phyloP scores from a whole-genome alignment of 1,140 invertebrate species.

The Drosophila sulfurigaster region DNA sequence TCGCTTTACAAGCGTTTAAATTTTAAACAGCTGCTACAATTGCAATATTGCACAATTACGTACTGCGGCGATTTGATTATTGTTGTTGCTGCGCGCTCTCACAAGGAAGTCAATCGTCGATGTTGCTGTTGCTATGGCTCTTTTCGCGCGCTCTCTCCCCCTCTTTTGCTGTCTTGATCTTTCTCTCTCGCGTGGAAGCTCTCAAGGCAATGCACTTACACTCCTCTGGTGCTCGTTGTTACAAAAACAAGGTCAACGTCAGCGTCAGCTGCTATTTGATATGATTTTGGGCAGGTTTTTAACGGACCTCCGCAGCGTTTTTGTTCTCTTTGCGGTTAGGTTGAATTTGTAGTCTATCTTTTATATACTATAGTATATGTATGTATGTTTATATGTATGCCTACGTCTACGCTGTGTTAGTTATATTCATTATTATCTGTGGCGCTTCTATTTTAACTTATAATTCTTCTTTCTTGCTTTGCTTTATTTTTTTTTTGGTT shows the following conservation, averaged over 20 bases:
- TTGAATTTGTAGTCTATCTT: constrained; percentile 48
- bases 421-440: constrained; percentile 60
- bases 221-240: constrained; percentile 29
- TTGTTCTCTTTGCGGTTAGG: constrained; percentile 60
- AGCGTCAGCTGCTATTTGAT: constrained; percentile 52
- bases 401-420: constrained; percentile 25
- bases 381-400: constrained; percentile 1
- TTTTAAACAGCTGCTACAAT: constrained; percentile 15
- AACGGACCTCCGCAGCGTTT: constrained; percentile 30
- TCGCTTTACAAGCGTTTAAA: constrained; percentile 14
- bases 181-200: constrained; percentile 6
- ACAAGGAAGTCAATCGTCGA: background rate
- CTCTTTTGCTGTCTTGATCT: constrained; percentile 5
- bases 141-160: constrained; percentile 8
- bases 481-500: constrained; percentile 28
- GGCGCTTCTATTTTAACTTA: constrained; percentile 55
- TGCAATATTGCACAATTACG: constrained; percentile 42
- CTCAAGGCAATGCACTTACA: constrained; percentile 63
- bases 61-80: background rate
- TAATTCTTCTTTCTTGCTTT: constrained; percentile 40
- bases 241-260: constrained; percentile 71
- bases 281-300: constrained; percentile 39
- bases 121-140: constrained; percentile 50
- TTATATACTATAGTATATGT: constrained; percentile 26
- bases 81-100: constrained; percentile 4